phyloP scores from a whole-genome alignment of 1,140 invertebrate species.

The Psix sp. region DNA sequence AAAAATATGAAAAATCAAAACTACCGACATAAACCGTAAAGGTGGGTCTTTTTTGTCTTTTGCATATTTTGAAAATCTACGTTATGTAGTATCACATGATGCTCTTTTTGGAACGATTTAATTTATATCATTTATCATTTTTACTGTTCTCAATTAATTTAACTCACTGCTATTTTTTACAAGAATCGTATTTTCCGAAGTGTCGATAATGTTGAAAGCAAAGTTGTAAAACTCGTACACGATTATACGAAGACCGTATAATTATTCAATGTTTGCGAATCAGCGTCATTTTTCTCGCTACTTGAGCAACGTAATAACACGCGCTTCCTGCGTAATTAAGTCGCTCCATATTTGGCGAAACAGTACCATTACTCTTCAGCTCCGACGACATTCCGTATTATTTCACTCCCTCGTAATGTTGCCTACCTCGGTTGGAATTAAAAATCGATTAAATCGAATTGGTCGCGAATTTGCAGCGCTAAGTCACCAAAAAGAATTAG shows the following conservation, averaged over 20 bases:
- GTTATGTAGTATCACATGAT: too few relatives aligned
- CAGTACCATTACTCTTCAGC: constrained; percentile 4
- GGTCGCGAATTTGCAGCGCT: constrained; percentile 15
- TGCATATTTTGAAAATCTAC: too few relatives aligned
- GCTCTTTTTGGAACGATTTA: too few relatives aligned
- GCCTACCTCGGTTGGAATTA: too few relatives aligned
- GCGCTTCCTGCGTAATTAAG: constrained; percentile 57
- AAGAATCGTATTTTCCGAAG: too few relatives aligned
- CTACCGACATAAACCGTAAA: too few relatives aligned
- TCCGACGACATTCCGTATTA: constrained; percentile 1
- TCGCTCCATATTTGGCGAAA: constrained; percentile 54
- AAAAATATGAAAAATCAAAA: too few relatives aligned
- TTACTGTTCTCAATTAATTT: too few relatives aligned
- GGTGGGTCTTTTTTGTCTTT: too few relatives aligned
- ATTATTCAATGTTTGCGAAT: constrained; percentile 35
- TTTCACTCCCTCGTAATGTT: constrained; percentile 1
- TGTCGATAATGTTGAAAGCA: constrained; percentile 18
- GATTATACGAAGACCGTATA: constrained; percentile 21
- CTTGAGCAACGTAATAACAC: constrained; percentile 60
- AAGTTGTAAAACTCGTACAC: constrained; percentile 19
- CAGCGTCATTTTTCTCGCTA: constrained; percentile 22
- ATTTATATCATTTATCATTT: too few relatives aligned
- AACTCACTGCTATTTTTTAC: too few relatives aligned
- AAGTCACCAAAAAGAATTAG: too few relatives aligned
- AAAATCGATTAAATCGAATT: constrained; percentile 22